Base-by-base conservation (phyloP, 2,797 vertebrate species). In the Sebastes jordani region DNA sequence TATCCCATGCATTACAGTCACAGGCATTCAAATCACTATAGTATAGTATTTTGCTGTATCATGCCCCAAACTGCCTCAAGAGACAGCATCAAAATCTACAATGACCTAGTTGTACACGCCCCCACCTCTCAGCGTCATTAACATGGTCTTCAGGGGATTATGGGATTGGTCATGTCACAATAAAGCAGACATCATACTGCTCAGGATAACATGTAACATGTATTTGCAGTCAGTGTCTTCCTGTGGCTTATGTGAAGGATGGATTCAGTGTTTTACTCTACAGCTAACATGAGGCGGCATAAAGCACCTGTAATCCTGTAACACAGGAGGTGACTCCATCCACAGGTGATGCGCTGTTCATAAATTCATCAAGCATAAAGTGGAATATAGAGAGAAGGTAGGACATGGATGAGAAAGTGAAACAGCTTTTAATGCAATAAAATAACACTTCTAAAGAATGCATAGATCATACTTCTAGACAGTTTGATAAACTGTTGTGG, bases 251-350 rank as follows among this genome's bases (percentile, higher is more conserved):
- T 42, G 11, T 27, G n/a, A 55, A n/a, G 4, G 34, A 46, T 65
- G 5, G 32, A 49, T 73, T 79, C 29, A 54, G 18, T 60, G 20
- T 56, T 68, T 34, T 29, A 65, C 6, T 11, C 59, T 23, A 9
- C 70, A 36, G 70, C 67, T 73, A 61, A 63, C 42, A 60, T 7
- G 29, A 81, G 8, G 25, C 1, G 8, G 29, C 61, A 60, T 61
- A 59, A 78, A 85, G 65, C 30, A 49, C 29, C 29, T 71, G 25
- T 65, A 71, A 88, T 79, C 70, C 64, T 10, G 7, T 46, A 59
- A 77, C 54, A 55, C 62, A 49, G 59, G 20, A 2, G 11, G 58
- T 63, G 27, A 27, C 77, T 68, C 36, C 74, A 29, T 42, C 74
- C 46, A 62, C 64, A 54, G 56, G 52, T 56, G 46, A 42, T 70